Percentiles rank a stretch among this genome's conserved stretches.
Evolutionary conservation across 2,113 vertebrate genomes (phyloP).

Genomic region (Scomber colias): DNA sequence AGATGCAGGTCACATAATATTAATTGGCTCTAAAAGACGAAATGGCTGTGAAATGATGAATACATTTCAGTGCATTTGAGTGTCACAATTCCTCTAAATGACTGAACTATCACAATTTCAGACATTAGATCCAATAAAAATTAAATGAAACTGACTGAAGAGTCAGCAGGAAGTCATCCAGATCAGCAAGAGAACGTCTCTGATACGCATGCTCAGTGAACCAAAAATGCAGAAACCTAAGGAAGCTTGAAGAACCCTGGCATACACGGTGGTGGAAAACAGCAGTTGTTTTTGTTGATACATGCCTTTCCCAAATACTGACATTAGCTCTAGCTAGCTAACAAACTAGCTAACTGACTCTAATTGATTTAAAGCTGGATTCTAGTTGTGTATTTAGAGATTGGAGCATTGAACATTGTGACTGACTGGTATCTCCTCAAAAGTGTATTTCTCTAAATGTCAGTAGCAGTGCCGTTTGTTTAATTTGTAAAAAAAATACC

Average conservation of each 20-base stretch:
- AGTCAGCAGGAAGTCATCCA: too few relatives aligned
- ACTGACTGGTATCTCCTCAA: too few relatives aligned
- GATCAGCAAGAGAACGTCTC: background rate
- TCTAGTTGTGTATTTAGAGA: too few relatives aligned
- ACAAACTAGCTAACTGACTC: background rate
- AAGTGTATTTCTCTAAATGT: too few relatives aligned
- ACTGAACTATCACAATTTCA: slow-evolving; percentile 1
- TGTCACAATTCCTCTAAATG: background rate
- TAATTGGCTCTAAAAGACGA: too few relatives aligned
- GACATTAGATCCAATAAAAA: slow-evolving; percentile 18
- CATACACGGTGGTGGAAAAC: background rate
- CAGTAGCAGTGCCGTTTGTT: too few relatives aligned
- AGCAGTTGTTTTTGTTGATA: background rate
- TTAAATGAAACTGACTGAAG: background rate
- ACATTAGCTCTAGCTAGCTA: background rate
- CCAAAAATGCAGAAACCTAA: slow-evolving; percentile 6
- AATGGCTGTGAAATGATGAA: too few relatives aligned
- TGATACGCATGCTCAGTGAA: background rate
- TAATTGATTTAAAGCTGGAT: too few relatives aligned
- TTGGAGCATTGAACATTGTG: too few relatives aligned
- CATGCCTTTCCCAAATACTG: background rate
- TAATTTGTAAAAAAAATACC: too few relatives aligned
- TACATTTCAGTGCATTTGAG: too few relatives aligned
- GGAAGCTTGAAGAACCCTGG: background rate
- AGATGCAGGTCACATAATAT: too few relatives aligned